Base-by-base conservation (phyloP, 1,140 invertebrate genomes). In the Zaprionus davidi region DNA sequence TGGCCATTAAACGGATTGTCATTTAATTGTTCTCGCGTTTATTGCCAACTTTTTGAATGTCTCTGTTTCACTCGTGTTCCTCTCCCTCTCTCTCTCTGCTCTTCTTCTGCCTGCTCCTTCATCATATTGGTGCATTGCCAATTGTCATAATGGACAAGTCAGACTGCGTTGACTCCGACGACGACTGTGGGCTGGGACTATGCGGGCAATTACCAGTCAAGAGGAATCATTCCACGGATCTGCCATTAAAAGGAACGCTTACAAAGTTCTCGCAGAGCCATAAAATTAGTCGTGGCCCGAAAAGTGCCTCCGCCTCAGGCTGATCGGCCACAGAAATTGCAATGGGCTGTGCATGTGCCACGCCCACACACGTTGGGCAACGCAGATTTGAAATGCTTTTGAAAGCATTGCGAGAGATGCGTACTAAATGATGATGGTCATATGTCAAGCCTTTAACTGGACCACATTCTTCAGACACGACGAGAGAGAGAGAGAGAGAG, bases 1-100 rank as follows among this genome's bases (percentile, higher is more conserved):
- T n/a, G 84, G 73, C 80, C 84, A 90, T 88, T 88, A 88, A 84
- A 90, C 67, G 78, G 71, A 82, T 88, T 88, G 85, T 79, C 84
- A 78, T 88, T 88, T 88, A 88, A 88, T 88, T 88, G 84, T 88
- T 88, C 84, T 83, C 78, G 74, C 74, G 44, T 71, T 63, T 62
- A 71, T 56, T 77, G 70, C 63, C 75, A 77, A 77, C 75, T 67
- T 73, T 76, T 68, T 77, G 63, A 73, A 77, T 77, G 71, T 77
- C 71, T 77, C 44, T 63, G 56, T 80, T 53, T 72, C 67, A 58
- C 28, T 22, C 46, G 46, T 49, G 49, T 26, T 44, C 70, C 38
- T 17, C 55, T 59, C 51, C 71, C 66, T 24, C 57, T 69, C 58
- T 56, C 72, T 41, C 12, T 20, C 36, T 56, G 60, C n/a, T 22